Evolutionary conservation across 2,797 vertebrate genomes (phyloP).

Genomic region (Gadopsis bispinosus): DNA sequence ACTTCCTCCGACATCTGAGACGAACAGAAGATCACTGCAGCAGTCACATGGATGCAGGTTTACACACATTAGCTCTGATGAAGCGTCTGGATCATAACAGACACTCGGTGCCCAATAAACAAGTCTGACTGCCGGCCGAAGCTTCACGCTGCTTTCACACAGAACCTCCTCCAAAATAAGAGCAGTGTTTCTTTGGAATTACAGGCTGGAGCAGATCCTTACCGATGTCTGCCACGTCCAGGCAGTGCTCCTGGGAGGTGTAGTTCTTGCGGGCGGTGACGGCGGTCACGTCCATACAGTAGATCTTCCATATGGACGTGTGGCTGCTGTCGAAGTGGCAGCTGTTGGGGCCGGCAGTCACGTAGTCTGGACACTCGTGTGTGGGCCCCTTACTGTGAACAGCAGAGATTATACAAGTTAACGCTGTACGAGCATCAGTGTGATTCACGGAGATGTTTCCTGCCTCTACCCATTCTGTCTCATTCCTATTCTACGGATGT

Average conservation of each 20-base stretch:
- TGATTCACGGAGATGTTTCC: neutral
- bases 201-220: slow-evolving; percentile 6
- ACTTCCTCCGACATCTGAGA: slow-evolving; percentile 31
- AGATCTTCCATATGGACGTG: slow-evolving; percentile 82
- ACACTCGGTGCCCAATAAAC: slow-evolving; percentile 4
- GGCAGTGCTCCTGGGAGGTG: slow-evolving; percentile 78
- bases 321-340: slow-evolving; percentile 85
- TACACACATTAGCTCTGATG: neutral
- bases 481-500: neutral
- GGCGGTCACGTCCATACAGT: slow-evolving; percentile 83
- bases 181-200: neutral
- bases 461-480: neutral
- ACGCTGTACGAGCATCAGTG: too few species aligned
- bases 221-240: slow-evolving; percentile 87
- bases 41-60: neutral
- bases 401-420: neutral
- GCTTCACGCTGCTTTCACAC: neutral
- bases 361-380: slow-evolving; percentile 83
- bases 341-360: slow-evolving; percentile 77
- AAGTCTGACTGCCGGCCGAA: slow-evolving; percentile 5
- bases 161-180: neutral
- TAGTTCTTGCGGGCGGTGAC: slow-evolving; percentile 62
- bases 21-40: neutral
- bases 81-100: slow-evolving; percentile 18
- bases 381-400: slow-evolving; percentile 64